Percentiles rank a stretch among this genome's conserved stretches.
Evolutionary conservation across 64 coral and sea anemone species (phyloP).

Genomic region (Orbicella faveolata): DNA sequence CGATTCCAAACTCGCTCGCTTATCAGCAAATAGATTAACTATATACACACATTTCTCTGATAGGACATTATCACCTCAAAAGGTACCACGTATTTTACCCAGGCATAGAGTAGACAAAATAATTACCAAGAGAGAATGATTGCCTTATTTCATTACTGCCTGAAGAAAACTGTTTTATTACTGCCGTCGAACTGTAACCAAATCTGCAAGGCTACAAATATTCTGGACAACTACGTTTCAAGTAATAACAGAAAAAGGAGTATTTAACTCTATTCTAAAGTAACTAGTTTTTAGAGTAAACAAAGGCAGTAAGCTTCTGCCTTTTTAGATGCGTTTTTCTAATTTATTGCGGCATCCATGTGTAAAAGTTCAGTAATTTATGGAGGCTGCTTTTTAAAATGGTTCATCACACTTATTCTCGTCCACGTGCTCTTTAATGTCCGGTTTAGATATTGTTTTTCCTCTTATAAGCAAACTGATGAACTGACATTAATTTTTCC

Average conservation of each 20-base stretch:
- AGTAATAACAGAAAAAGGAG: no score
- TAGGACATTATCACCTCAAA: not conserved
- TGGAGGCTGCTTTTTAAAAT: not conserved
- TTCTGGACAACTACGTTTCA: no score
- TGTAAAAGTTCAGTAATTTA: not conserved
- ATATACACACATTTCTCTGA: not conserved
- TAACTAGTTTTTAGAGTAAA: no score
- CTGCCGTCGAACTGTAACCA: not conserved
- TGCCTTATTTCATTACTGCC: no score
- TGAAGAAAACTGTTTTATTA: no score
- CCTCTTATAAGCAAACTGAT: not conserved
- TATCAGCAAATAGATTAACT: not conserved
- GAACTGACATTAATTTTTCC: constrained; percentile 18
- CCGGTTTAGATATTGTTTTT: not conserved
- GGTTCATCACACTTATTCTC: not conserved
- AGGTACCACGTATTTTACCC: not conserved
- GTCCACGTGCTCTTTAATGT: constrained; percentile 11
- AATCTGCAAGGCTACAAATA: not conserved
- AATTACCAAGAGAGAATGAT: no score
- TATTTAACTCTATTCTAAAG: no score
- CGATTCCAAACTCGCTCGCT: not conserved
- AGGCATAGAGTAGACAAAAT: no score
- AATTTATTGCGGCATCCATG: not conserved
- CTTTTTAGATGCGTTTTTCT: no score
- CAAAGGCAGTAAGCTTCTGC: no score